Evolutionary conservation across 2,888 invertebrate genomes (phyloP).

Genomic region (Cremastinae sp.): DNA sequence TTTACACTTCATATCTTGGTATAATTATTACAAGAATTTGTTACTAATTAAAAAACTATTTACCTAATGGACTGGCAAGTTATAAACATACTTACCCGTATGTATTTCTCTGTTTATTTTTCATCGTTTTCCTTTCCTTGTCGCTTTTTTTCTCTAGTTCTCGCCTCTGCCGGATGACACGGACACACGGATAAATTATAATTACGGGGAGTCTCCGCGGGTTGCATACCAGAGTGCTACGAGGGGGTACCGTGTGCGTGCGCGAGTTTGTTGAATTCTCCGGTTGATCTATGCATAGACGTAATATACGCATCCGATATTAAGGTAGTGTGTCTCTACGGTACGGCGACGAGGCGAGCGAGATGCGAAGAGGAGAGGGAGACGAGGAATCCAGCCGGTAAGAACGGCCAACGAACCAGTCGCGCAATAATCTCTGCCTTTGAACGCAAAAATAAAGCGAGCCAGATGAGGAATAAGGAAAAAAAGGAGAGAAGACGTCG

Average conservation of each 20-base stretch:
- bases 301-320: constrained; percentile 31
- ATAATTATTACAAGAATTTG: too few relatives aligned
- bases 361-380: constrained; percentile 52
- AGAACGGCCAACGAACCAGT: constrained; percentile 51
- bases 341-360: constrained; percentile 10
- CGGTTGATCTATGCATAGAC: constrained; percentile 7
- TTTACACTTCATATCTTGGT: too few relatives aligned
- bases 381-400: constrained; percentile 27
- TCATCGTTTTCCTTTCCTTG: too few relatives aligned
- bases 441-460: constrained; percentile 51
- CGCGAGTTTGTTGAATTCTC: constrained; percentile 39
- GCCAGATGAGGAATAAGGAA: constrained; percentile 10
- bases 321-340: constrained; percentile 30
- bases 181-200: constrained; percentile 70
- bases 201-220: constrained; percentile 68
- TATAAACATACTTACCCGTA: too few relatives aligned
- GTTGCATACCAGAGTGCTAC: constrained; percentile 56
- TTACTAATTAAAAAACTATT: too few relatives aligned
- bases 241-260: constrained; percentile 44
- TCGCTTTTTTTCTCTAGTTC: constrained; percentile 50
- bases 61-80: too few relatives aligned
- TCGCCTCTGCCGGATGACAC: constrained; percentile 67
- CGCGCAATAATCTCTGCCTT: constrained; percentile 44
- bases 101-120: too few relatives aligned
- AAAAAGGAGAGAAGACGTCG: background rate